phyloP scores from a whole-genome alignment of 2,113 vertebrate genomes.

The Sebastes fasciatus region DNA sequence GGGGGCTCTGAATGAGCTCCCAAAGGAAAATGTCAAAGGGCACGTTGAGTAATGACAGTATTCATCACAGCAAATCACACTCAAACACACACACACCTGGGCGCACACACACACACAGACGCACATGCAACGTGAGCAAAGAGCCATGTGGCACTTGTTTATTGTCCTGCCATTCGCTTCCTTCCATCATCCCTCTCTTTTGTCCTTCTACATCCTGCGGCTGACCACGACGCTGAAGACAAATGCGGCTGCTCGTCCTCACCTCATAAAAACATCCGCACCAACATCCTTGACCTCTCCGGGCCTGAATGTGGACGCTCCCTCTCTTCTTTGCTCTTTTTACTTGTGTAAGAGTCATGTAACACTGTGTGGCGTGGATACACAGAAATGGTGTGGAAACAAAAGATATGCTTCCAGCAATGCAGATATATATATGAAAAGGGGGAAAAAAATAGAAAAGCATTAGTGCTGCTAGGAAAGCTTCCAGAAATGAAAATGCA shows the following conservation, averaged over 20 bases:
- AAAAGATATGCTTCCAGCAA: neutral
- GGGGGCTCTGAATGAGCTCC: neutral
- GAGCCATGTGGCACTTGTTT: slow-evolving; percentile 43
- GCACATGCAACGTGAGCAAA: neutral
- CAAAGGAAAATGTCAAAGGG: slow-evolving; percentile 27
- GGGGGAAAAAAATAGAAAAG: neutral
- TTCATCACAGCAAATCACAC: slow-evolving; percentile 29
- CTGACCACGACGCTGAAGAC: slow-evolving; percentile 11
- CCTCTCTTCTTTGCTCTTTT: neutral
- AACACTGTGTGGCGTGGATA: neutral
- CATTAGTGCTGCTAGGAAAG: neutral
- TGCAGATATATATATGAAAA: neutral
- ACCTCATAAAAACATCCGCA: slow-evolving; percentile 14
- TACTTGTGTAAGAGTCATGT: neutral
- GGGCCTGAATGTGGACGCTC: neutral
- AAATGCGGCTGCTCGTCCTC: slow-evolving; percentile 33
- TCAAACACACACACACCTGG: slow-evolving; percentile 3
- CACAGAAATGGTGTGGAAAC: neutral
- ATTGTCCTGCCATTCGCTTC: slow-evolving; percentile 12
- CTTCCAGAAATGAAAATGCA: neutral
- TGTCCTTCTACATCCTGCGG: slow-evolving; percentile 12
- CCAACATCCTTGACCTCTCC: neutral
- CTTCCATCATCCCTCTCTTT: slow-evolving; percentile 48
- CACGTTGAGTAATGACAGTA: slow-evolving; percentile 4
- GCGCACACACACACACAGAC: neutral